Base-by-base conservation (phyloP, 2,888 invertebrate genomes). In the Dioctria rufipes region DNA sequence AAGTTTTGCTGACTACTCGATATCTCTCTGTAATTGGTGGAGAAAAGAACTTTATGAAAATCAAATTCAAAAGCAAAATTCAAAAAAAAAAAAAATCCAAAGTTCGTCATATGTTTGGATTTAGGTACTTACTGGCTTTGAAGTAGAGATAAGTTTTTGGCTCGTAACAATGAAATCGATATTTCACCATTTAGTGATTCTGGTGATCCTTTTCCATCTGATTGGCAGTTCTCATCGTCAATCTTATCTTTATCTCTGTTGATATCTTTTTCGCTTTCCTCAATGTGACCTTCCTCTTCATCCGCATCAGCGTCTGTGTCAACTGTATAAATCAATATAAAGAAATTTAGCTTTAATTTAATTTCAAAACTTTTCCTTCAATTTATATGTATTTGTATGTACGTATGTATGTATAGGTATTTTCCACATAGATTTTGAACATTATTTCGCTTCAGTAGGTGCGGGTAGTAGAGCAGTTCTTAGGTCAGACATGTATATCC, bases 1-100 rank as follows among this genome's bases (percentile, higher is more conserved):
- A 97, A 97, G 88, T 97, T 96, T 87, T 95, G 92, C 90, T 97
- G 97, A 88, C 97, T 97, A 83, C 93, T 92, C 82, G 96, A 96
- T 88, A 95, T 93, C 91, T 96, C 95, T 88, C 96, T 96, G 92
- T 75, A 93, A 93, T 84, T 86, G 49, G 80, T 75, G 60, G 43
- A 58, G 46, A 80, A 25, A 25, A 25, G 25, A 39, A 75, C 11
- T 40, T 78, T 63, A 71, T 37, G 6, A 49, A 63, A 77, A 40
- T 49, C 39, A 37, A 63, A n/a, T 8, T 25, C 63, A 63, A 63
- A 39, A 39, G 5, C 37, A 11, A 54, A 54, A 11, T 54, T 11
- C 11, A 11, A 8, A 11, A 11, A 54, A 54, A 25, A 1, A 25
- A 25, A 25, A 25, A 0, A 1, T 25, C 2, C 25, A 25, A 60